phyloP scores from a whole-genome alignment of 1,140 invertebrate species.

The Neotoxoptera formosana region DNA sequence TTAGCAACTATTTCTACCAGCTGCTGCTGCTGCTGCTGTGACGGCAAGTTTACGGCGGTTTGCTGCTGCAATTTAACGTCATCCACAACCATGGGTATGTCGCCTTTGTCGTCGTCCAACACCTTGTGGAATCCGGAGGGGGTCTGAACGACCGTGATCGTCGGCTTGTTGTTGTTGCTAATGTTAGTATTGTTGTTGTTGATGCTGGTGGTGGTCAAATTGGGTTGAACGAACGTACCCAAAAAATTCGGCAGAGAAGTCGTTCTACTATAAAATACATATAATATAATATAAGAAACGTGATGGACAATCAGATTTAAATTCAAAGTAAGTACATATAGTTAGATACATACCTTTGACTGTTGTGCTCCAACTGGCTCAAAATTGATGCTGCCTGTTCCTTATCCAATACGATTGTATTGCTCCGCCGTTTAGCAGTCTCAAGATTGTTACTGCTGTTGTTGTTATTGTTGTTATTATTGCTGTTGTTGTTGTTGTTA shows the following conservation, averaged over 20 bases:
- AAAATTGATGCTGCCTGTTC: conserved; percentile 63
- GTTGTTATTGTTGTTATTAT: conserved; percentile 63
- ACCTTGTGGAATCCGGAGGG: not conserved
- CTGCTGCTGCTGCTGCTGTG: too few relatives aligned
- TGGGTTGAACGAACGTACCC: conserved; percentile 63
- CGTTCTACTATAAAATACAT: conserved; percentile 62
- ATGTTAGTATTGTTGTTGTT: conserved; percentile 32
- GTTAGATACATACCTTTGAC: conserved; percentile 41
- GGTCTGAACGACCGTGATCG: conserved; percentile 6
- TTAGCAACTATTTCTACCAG: not conserved
- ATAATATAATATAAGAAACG: not conserved
- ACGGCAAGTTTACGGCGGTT: not conserved
- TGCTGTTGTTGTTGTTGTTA: conserved; percentile 63
- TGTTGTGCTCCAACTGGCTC: conserved; percentile 63
- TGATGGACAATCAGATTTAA: not conserved
- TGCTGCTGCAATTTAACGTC: not conserved
- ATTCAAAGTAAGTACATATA: not conserved
- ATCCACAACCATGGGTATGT: conserved; percentile 46
- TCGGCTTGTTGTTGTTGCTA: conserved; percentile 32
- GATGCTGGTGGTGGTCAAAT: conserved; percentile 45
- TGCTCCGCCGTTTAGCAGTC: conserved; percentile 44
- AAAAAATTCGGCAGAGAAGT: conserved; percentile 68
- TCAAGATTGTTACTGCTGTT: conserved; percentile 60
- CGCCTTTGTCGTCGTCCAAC: not conserved
- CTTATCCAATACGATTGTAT: conserved; percentile 60